These are phyloP conservation scores for Barbus barbus DNA, from an alignment of 2,113 vertebrate species.

Conservation along the genomic window DNA sequence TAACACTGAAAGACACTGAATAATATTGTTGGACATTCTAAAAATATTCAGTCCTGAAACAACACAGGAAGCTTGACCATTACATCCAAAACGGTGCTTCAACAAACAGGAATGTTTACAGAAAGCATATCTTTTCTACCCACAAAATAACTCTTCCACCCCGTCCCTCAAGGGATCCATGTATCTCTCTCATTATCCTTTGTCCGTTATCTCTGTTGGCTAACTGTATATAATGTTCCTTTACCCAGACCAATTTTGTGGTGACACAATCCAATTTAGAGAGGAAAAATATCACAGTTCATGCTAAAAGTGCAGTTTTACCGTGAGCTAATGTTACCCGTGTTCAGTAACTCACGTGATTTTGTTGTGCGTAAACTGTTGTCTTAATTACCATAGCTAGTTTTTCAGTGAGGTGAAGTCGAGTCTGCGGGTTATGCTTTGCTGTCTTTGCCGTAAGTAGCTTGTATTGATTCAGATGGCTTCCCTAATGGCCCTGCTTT, in stretches of 20 bases:
- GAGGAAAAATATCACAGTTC: background rate
- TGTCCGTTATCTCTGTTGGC: background rate
- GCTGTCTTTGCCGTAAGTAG: constrained; percentile 6
- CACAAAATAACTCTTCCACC: constrained; percentile 16
- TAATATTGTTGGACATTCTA: background rate
- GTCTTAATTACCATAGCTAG: background rate
- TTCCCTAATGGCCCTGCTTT: constrained; percentile 22
- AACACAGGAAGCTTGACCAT: background rate
- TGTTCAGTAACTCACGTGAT: background rate
- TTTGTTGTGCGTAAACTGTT: background rate
- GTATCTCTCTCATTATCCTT: constrained; percentile 6
- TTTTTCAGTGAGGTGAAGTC: background rate
- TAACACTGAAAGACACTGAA: background rate
- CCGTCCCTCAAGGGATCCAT: background rate
- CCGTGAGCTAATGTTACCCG: background rate
- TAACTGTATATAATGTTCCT: background rate
- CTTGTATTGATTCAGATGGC: constrained; percentile 28
- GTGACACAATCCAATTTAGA: background rate
- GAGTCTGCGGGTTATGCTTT: background rate
- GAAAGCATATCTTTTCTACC: constrained; percentile 23
- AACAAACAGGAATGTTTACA: constrained; percentile 1
- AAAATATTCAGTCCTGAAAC: background rate
- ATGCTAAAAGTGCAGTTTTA: background rate
- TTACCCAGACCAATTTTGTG: constrained; percentile 4
- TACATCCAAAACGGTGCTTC: background rate